Percentiles rank a stretch among this genome's conserved stretches.
Evolutionary conservation across 1,140 invertebrate species (phyloP).

Genomic region (Drosophila baimaii): DNA sequence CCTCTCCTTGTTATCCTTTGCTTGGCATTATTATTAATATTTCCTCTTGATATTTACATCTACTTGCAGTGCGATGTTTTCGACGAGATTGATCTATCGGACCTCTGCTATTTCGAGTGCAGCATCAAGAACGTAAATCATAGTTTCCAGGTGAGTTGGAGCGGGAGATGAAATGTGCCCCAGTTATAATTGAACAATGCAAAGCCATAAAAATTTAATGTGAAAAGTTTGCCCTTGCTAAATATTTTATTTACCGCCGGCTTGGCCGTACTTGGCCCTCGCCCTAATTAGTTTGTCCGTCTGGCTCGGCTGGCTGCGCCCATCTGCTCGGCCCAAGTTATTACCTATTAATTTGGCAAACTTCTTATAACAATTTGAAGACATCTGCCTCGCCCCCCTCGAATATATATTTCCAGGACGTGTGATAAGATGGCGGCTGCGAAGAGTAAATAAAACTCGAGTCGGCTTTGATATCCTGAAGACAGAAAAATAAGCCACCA

Average conservation of each 20-base stretch:
- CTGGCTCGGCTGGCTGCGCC: neutral
- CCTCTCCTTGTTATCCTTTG: neutral
- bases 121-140: conserved; percentile 94
- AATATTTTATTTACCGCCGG: conserved; percentile 42
- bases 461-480: conserved; percentile 30
- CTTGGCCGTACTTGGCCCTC: neutral
- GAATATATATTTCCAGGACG: conserved; percentile 1
- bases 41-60: neutral
- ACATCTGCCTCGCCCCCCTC: neutral
- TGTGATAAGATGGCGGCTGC: conserved; percentile 5
- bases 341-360: conserved; percentile 41
- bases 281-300: conserved; percentile 47
- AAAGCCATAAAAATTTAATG: conserved; percentile 51
- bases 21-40: neutral
- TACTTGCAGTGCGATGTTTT: conserved; percentile 92
- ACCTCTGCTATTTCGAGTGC: conserved; percentile 93
- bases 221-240: conserved; percentile 45
- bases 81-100: conserved; percentile 93
- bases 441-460: conserved; percentile 26
- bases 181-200: conserved; percentile 34
- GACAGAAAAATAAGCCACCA: conserved; percentile 28
- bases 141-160: conserved; percentile 91
- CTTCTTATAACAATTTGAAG: conserved; percentile 23
- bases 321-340: conserved; percentile 26
- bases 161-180: neutral